These are phyloP conservation scores for Hyphantria cunea DNA, from an alignment of 1,140 invertebrate genomes.

Conservation along the genomic window DNA sequence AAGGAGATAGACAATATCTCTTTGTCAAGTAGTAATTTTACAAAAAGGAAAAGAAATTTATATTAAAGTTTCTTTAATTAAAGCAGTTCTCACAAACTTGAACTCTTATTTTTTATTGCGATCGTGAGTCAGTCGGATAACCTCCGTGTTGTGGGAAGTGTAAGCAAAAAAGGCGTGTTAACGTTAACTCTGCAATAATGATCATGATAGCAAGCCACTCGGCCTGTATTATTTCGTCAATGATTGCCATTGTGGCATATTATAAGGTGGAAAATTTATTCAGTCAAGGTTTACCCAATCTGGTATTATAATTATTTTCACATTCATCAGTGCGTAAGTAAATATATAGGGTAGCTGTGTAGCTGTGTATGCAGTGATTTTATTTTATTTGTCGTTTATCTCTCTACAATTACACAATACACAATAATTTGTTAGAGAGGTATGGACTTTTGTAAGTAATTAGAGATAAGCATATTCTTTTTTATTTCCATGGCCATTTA, in stretches of 20 bases:
- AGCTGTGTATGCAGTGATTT: no score
- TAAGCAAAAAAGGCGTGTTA: slow-evolving; percentile 13
- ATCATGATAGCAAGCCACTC: neutral
- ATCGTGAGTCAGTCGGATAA: slow-evolving; percentile 5
- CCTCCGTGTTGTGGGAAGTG: slow-evolving; percentile 7
- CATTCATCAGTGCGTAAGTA: slow-evolving; percentile 7
- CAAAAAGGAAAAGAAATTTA: no score
- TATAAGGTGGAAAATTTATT: slow-evolving; percentile 8
- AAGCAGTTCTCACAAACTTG: slow-evolving; percentile 2
- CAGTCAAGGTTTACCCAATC: slow-evolving; percentile 9
- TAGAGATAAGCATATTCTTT: no score
- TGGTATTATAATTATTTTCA: slow-evolving; percentile 18
- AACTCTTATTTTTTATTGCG: slow-evolving; percentile 7
- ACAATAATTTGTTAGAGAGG: neutral
- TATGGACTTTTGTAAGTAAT: neutral
- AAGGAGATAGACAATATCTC: no score
- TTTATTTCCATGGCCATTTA: no score
- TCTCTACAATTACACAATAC: neutral
- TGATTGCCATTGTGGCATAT: slow-evolving; percentile 14
- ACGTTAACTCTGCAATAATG: slow-evolving; percentile 22
- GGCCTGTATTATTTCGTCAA: slow-evolving; percentile 8
- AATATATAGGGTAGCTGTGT: slow-evolving; percentile 1
- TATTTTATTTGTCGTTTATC: neutral
- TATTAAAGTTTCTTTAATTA: no score
- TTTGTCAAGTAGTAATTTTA: no score